These are phyloP conservation scores for Lamellibrachia satsuma DNA, from an alignment of 2,888 invertebrate genomes.

Conservation along the genomic window DNA sequence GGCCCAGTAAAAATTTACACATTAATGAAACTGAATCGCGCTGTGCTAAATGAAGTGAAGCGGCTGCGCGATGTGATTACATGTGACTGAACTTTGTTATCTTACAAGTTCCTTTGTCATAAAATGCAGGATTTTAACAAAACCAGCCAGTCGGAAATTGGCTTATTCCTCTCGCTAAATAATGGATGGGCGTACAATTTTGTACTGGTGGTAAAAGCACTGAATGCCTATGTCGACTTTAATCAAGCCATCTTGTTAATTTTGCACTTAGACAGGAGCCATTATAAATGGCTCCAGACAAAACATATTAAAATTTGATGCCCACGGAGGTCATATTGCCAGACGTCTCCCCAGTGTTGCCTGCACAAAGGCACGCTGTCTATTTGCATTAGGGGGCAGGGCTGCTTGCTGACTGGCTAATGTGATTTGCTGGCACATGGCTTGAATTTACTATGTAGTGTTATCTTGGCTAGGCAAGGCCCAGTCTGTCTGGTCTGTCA, in stretches of 20 bases:
- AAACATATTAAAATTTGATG: conserved; percentile 3
- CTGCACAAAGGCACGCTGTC: background rate
- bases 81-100: background rate
- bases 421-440: conserved; percentile 1
- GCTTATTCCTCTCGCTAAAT: background rate
- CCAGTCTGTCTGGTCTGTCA: background rate
- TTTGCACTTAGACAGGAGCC: background rate
- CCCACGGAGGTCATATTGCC: background rate
- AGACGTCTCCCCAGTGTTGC: background rate
- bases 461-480: background rate
- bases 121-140: background rate
- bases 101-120: background rate
- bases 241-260: background rate
- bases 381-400: background rate
- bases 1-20: too few species aligned
- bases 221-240: background rate
- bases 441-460: conserved; percentile 11
- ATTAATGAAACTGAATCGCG: too few species aligned
- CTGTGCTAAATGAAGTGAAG: too few species aligned
- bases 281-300: background rate
- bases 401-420: background rate
- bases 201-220: background rate
- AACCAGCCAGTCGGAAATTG: background rate
- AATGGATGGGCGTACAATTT: background rate
- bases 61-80: too few species aligned